phyloP scores from a whole-genome alignment of 2,113 vertebrate genomes.

The Xiphorhynchus elegans region DNA sequence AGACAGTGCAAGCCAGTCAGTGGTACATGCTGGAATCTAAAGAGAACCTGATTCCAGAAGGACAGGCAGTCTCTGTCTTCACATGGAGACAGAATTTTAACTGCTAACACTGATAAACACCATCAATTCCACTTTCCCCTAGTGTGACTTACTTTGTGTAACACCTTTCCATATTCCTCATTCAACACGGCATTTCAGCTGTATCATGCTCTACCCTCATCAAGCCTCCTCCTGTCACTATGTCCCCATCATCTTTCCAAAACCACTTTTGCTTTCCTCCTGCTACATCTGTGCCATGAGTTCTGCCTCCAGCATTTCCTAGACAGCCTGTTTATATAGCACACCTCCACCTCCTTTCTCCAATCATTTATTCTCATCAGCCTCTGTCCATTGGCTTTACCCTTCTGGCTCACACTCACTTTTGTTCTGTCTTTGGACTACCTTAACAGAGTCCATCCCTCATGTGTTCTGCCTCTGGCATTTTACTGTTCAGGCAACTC shows the following conservation, averaged over 20 bases:
- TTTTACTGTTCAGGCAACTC: background rate
- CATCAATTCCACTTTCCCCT: background rate
- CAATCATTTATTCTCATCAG: background rate
- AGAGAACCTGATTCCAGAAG: background rate
- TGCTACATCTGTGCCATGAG: background rate
- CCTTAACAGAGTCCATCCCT: background rate
- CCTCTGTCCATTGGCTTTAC: background rate
- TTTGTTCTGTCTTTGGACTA: background rate
- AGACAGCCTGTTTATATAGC: fast-evolving
- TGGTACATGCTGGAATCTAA: background rate
- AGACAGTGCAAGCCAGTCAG: background rate
- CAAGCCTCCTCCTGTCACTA: background rate
- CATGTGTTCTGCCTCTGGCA: background rate
- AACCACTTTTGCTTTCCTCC: background rate
- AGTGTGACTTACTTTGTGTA: background rate
- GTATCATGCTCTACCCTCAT: background rate
- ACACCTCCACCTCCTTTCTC: background rate
- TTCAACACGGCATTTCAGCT: background rate
- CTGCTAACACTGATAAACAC: background rate
- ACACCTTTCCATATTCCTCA: background rate
- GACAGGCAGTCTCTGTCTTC: background rate
- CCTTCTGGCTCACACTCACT: background rate
- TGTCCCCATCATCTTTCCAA: background rate
- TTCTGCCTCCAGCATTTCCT: background rate
- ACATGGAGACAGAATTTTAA: background rate